Conservation (phyloP, 2,797 vertebrate genomes). For the Taeniopygia guttata region DNA sequence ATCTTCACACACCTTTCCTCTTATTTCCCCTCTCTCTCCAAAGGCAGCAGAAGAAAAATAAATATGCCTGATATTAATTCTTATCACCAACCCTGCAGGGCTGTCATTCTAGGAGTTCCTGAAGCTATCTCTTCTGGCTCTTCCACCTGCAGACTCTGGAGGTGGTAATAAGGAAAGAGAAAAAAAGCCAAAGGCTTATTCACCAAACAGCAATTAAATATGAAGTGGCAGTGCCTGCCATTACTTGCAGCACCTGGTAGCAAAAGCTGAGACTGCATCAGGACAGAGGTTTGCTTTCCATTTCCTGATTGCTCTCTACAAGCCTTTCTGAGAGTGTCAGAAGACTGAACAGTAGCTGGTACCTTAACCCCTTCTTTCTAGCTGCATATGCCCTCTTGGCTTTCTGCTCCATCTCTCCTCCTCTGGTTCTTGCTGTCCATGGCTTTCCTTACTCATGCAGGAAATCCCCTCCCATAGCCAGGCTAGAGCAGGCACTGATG, state of each 20-base stretch:
- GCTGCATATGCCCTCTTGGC: background rate
- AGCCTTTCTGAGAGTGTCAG: background rate
- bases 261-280: background rate
- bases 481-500: accelerated
- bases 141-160: background rate
- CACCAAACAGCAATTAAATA: background rate
- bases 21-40: background rate
- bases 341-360: background rate
- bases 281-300: background rate
- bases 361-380: background rate
- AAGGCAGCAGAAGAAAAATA: background rate
- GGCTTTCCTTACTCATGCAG: background rate
- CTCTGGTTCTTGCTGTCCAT: background rate
- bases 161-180: background rate
- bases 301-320: background rate
- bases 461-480: accelerated
- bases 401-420: background rate
- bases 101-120: background rate
- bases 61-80: background rate
- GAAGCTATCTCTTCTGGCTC: background rate
- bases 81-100: background rate
- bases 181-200: background rate
- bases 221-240: background rate
- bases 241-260: background rate
- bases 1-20: background rate